These are phyloP conservation scores for Malthinus flaveolus DNA, from an alignment of 2,888 invertebrate species.

Conservation along the genomic window DNA sequence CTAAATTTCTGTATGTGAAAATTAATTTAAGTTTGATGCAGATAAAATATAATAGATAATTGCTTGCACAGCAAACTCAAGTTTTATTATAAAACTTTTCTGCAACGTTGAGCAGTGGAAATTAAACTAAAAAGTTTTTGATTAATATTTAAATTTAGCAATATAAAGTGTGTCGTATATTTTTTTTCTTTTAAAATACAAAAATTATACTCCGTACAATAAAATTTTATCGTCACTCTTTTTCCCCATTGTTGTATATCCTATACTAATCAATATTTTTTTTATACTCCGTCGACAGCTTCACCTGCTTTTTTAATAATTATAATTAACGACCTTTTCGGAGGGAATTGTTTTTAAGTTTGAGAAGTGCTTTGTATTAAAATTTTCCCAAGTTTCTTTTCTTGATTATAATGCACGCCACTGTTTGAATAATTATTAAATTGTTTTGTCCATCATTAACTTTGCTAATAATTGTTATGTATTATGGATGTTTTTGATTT, in stretches of 20 bases:
- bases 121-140: conserved; percentile 23
- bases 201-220: conserved; percentile 5
- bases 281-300: conserved; percentile 19
- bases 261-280: conserved; percentile 27
- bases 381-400: too few relatives aligned
- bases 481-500: too few relatives aligned
- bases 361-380: not conserved
- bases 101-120: conserved; percentile 20
- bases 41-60: conserved; percentile 30
- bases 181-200: not conserved
- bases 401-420: too few relatives aligned
- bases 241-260: conserved; percentile 9
- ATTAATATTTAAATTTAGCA: conserved; percentile 26
- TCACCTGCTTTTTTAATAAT: conserved; percentile 31
- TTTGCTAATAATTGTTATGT: too few relatives aligned
- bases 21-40: conserved; percentile 27
- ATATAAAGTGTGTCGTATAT: conserved; percentile 3
- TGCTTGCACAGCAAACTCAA: conserved; percentile 21
- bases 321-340: conserved; percentile 26
- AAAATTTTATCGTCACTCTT: conserved; percentile 18
- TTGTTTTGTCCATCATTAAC: too few relatives aligned
- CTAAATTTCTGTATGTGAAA: conserved; percentile 9
- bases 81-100: conserved; percentile 28
- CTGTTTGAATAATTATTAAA: too few relatives aligned
- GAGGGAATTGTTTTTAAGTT: conserved; percentile 19